Evolutionary conservation across 2,888 invertebrate genomes (phyloP).

Genomic region (Glyphotaelius pellucidus): DNA sequence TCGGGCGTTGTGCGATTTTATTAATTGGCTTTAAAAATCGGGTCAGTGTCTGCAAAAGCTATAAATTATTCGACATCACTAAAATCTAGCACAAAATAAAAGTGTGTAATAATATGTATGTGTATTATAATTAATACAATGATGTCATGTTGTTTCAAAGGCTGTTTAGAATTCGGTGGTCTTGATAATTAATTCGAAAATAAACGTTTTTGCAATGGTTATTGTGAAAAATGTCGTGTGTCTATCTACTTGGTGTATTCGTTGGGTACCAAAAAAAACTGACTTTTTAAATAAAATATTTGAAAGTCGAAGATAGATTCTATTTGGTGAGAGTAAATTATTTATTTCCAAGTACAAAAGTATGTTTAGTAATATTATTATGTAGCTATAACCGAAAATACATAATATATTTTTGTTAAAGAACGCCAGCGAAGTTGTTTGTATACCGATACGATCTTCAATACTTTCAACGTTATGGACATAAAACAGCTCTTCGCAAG

Average conservation of each 20-base stretch:
- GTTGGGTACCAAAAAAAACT: no score
- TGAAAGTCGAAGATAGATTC: no score
- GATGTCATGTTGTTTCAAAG: neutral
- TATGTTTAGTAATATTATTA: no score
- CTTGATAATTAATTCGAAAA: neutral
- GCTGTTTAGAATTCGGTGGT: neutral
- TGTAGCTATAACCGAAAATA: no score
- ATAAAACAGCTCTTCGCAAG: no score
- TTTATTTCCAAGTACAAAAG: no score
- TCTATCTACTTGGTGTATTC: neutral
- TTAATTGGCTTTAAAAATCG: neutral
- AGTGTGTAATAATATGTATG: neutral
- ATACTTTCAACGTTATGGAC: no score
- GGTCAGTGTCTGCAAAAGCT: neutral
- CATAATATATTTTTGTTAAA: no score
- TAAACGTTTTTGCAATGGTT: neutral
- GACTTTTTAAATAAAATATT: no score
- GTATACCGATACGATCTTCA: no score
- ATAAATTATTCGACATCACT: neutral
- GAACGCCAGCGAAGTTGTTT: neutral
- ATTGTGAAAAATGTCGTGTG: neutral
- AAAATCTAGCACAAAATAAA: neutral
- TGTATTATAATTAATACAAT: neutral
- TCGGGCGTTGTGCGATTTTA: neutral
- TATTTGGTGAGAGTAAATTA: no score